Percentiles rank a stretch among this genome's conserved stretches.
Conservation (phyloP, 2,797 vertebrate species). For the Lacerta viridis region DNA sequence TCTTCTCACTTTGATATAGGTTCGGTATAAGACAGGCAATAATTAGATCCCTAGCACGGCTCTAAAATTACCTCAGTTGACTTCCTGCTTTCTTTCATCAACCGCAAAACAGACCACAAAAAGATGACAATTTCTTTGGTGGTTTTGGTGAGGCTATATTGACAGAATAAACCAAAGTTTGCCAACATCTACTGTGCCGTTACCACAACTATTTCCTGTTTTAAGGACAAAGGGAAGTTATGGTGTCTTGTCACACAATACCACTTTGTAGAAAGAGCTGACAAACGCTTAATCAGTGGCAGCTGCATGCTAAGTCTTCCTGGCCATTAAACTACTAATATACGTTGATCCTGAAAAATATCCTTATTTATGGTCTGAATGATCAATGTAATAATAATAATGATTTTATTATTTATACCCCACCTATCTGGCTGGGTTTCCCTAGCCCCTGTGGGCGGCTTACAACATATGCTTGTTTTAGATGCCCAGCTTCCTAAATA, state of each 20-base stretch:
- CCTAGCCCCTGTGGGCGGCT: no score
- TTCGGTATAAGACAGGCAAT: neutral
- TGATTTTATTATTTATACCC: no score
- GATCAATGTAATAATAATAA: neutral
- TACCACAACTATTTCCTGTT: slow-evolving; percentile 63
- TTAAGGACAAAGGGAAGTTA: slow-evolving; percentile 50
- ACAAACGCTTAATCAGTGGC: slow-evolving; percentile 33
- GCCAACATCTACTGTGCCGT: slow-evolving; percentile 52
- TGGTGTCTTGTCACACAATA: slow-evolving; percentile 38
- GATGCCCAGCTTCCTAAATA: no score
- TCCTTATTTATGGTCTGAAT: slow-evolving; percentile 37
- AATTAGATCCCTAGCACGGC: neutral
- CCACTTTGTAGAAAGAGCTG: slow-evolving; percentile 54
- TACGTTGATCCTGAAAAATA: slow-evolving; percentile 35
- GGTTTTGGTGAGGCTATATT: slow-evolving; percentile 27
- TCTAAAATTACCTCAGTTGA: neutral
- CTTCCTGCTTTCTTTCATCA: neutral
- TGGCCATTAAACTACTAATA: slow-evolving; percentile 12
- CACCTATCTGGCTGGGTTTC: no score
- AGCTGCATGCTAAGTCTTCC: neutral
- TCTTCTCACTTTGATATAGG: neutral
- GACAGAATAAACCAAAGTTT: slow-evolving; percentile 29
- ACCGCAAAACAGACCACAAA: fast-evolving
- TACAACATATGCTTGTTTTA: no score
- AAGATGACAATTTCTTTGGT: slow-evolving; percentile 38